Conservation (phyloP, 2,797 vertebrate species). For the Sphaeramia orbicularis region DNA sequence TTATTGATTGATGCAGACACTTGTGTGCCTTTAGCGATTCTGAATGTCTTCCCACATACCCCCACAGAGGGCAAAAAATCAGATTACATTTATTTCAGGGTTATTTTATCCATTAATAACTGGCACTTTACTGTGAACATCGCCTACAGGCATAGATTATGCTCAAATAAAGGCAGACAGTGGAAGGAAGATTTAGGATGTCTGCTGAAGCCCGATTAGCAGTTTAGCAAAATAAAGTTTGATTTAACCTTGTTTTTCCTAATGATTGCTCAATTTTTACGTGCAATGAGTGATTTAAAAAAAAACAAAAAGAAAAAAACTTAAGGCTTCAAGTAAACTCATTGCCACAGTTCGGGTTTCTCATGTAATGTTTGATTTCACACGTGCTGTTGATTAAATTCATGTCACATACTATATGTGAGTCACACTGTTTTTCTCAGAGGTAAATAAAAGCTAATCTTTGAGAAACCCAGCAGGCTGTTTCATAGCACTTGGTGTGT, state of each 20-base stretch:
- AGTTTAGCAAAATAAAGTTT: slow-evolving; percentile 44
- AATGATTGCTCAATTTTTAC: slow-evolving; percentile 31
- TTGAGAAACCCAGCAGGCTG: slow-evolving; percentile 13
- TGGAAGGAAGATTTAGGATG: slow-evolving; percentile 56
- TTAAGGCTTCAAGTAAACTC: slow-evolving; percentile 31
- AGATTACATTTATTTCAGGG: slow-evolving; percentile 71
- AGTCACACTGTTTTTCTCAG: slow-evolving; percentile 41
- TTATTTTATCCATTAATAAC: slow-evolving; percentile 77
- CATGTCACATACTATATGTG: slow-evolving; percentile 21
- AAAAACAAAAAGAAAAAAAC: slow-evolving; percentile 34
- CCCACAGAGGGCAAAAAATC: slow-evolving; percentile 58
- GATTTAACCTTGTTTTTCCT: slow-evolving; percentile 36
- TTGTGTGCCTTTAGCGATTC: slow-evolving; percentile 50
- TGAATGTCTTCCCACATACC: slow-evolving; percentile 42
- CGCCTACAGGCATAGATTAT: slow-evolving; percentile 68
- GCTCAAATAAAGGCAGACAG: slow-evolving; percentile 69
- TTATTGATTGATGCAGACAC: slow-evolving; percentile 70
- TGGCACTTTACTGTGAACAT: slow-evolving; percentile 65
- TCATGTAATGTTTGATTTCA: slow-evolving; percentile 26
- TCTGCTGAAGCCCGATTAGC: slow-evolving; percentile 52
- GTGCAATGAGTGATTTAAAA: slow-evolving; percentile 38
- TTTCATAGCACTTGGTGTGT: slow-evolving; percentile 25
- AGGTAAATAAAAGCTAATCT: slow-evolving; percentile 46
- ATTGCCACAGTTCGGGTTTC: background rate
- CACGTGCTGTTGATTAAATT: slow-evolving; percentile 39